phyloP scores from a whole-genome alignment of 2,797 vertebrate genomes.

The Artibeus jamaicensis region DNA sequence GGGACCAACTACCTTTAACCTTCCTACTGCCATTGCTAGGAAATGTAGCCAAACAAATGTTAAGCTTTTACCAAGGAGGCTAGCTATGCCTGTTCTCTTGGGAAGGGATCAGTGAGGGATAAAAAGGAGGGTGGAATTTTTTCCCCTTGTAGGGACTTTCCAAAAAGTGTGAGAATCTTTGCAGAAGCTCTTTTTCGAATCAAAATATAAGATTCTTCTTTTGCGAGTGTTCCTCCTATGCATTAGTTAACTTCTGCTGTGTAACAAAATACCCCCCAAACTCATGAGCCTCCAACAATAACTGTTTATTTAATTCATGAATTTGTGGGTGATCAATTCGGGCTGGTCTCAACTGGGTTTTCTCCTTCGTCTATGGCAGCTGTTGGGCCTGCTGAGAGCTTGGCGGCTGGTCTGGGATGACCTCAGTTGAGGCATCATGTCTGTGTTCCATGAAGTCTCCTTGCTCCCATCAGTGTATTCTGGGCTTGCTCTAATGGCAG shows the following conservation, averaged over 20 bases:
- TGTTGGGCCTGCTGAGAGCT: background rate
- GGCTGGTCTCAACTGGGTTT: background rate
- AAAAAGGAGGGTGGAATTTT: background rate
- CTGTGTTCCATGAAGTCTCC: background rate
- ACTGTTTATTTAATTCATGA: background rate
- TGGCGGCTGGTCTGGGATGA: background rate
- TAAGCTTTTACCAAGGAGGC: background rate
- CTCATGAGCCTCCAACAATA: background rate
- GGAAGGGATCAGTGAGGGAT: background rate
- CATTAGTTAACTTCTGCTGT: background rate
- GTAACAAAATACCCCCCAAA: background rate
- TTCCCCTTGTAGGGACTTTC: background rate
- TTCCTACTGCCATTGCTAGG: background rate
- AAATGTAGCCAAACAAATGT: background rate
- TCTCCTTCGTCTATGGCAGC: background rate
- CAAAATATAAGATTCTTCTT: background rate
- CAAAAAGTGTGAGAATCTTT: background rate
- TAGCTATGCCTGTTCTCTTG: background rate
- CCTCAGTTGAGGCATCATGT: background rate
- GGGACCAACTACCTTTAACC: background rate
- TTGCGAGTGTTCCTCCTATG: background rate
- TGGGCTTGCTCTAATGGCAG: background rate
- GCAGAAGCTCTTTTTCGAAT: background rate
- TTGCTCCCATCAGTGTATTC: background rate
- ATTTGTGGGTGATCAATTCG: background rate